These are phyloP conservation scores for Pomacea canaliculata DNA, from an alignment of 2,888 invertebrate species.

Conservation along the genomic window DNA sequence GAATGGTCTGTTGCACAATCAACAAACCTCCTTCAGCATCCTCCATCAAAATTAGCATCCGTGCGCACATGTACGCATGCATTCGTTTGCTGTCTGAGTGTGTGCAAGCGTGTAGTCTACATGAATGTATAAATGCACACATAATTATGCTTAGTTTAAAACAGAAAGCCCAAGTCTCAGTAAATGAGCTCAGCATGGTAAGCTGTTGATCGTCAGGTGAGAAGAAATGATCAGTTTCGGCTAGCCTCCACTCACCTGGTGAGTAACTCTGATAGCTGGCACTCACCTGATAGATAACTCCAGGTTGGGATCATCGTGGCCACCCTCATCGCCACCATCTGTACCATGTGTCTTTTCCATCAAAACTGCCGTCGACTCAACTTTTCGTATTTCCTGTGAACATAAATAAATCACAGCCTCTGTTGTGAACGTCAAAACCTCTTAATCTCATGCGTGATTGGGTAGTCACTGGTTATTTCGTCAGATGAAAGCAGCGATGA, in stretches of 20 bases:
- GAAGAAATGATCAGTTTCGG: too few species aligned
- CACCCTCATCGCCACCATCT: slow-evolving; percentile 76
- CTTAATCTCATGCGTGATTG: too few species aligned
- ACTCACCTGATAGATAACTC: slow-evolving; percentile 80
- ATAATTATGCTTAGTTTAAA: too few species aligned
- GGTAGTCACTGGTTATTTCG: too few species aligned
- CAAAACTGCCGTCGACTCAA: slow-evolving; percentile 26
- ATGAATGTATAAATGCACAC: not conserved
- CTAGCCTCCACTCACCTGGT: slow-evolving; percentile 73
- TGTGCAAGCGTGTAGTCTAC: not conserved
- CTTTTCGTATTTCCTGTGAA: slow-evolving; percentile 33
- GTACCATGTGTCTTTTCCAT: slow-evolving; percentile 13
- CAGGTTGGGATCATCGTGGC: slow-evolving; percentile 78
- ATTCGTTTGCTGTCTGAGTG: not conserved
- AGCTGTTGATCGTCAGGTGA: too few species aligned
- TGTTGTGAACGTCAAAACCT: too few species aligned
- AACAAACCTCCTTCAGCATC: slow-evolving; percentile 7
- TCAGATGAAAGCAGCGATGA: too few species aligned
- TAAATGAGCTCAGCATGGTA: too few species aligned
- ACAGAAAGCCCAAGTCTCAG: too few species aligned
- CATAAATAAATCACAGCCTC: not conserved
- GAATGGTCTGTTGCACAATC: slow-evolving; percentile 56
- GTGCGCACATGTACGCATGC: not conserved
- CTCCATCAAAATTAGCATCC: not conserved
- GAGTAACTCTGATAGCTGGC: slow-evolving; percentile 74